Evolutionary conservation across 2,797 vertebrate genomes (phyloP).

Genomic region (Eulemur coronatus): DNA sequence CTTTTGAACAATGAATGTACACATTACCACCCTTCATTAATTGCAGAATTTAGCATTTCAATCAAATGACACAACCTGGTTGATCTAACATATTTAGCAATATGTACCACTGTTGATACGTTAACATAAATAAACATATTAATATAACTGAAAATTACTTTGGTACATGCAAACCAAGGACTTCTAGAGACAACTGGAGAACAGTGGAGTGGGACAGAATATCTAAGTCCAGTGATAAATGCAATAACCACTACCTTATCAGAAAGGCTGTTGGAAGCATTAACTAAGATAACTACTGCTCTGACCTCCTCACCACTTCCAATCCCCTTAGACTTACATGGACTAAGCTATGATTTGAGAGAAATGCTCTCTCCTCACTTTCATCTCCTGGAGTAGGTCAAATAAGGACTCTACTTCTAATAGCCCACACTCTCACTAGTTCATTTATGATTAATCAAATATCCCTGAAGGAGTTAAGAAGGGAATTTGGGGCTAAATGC

Average conservation of each 20-base stretch:
- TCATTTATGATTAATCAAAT: conserved; percentile 18
- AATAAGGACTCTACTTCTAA: conserved; percentile 38
- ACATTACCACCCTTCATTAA: not conserved
- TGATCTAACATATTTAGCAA: conserved; percentile 13
- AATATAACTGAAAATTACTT: not conserved
- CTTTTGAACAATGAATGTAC: not conserved
- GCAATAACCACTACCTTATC: not conserved
- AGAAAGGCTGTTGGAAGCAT: not conserved
- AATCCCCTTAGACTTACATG: not conserved
- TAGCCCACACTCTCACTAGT: not conserved
- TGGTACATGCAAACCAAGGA: conserved; percentile 3
- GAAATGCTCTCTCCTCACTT: conserved; percentile 16
- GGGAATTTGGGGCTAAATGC: not conserved
- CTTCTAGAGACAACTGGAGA: not conserved
- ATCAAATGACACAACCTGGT: conserved; percentile 6
- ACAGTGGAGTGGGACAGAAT: not conserved
- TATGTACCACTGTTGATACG: not conserved
- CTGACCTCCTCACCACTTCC: not conserved
- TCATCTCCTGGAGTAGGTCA: not conserved
- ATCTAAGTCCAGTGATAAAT: not conserved
- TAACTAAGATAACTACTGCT: conserved; percentile 16
- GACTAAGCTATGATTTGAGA: conserved; percentile 23
- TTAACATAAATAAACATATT: not conserved
- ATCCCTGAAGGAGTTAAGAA: not conserved
- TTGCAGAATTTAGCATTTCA: conserved; percentile 2